Percentiles rank a stretch among this genome's conserved stretches.
These are phyloP conservation scores for Trichoplusia ni DNA, from an alignment of 1,140 invertebrate species.

Conservation along the genomic window DNA sequence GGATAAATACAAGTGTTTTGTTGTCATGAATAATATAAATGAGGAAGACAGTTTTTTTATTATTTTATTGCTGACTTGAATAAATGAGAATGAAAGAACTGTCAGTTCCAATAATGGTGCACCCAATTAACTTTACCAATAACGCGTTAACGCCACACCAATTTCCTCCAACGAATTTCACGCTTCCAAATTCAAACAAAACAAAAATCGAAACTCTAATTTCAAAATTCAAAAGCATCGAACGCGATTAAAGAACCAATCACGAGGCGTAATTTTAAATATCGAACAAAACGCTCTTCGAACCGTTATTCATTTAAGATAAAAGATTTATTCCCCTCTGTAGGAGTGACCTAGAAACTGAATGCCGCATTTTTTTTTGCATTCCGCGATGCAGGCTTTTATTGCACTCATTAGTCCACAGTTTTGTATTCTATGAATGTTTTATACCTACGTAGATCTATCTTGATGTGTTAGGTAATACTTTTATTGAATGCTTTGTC, in stretches of 20 bases:
- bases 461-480: neutral
- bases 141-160: too few species aligned
- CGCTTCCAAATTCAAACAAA: neutral
- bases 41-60: too few species aligned
- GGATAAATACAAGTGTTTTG: too few species aligned
- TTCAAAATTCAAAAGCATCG: slow-evolving; percentile 6
- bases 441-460: slow-evolving; percentile 11
- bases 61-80: too few species aligned
- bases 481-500: slow-evolving; percentile 12
- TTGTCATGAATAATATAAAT: too few species aligned
- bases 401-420: slow-evolving; percentile 36
- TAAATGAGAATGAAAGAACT: too few species aligned
- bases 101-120: too few species aligned
- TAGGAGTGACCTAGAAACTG: slow-evolving; percentile 33
- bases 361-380: slow-evolving; percentile 31
- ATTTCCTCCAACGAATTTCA: too few species aligned
- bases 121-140: too few species aligned
- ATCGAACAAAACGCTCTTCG: slow-evolving; percentile 25
- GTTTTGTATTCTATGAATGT: slow-evolving; percentile 29
- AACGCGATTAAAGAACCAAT: slow-evolving; percentile 17
- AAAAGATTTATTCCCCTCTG: slow-evolving; percentile 31
- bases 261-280: slow-evolving; percentile 20
- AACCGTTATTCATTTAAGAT: slow-evolving; percentile 33
- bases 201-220: slow-evolving; percentile 1
- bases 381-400: slow-evolving; percentile 27